Evolutionary conservation across 2,797 vertebrate genomes (phyloP).

Genomic region (Hyperoplus lanceolatus): DNA sequence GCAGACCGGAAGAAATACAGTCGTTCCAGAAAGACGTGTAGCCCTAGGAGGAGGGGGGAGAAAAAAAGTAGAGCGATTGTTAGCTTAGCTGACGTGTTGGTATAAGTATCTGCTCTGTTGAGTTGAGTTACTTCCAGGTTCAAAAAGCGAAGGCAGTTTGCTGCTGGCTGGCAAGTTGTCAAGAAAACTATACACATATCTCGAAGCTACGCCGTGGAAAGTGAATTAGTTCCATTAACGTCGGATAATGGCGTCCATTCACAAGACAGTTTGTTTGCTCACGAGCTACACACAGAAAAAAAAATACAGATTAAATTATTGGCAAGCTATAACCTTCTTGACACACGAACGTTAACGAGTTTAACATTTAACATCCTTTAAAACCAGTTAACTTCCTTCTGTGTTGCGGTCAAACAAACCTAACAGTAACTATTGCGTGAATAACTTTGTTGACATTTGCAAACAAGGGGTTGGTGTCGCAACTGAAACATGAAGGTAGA

Average conservation of each 20-base stretch:
- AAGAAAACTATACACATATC: slow-evolving; percentile 27
- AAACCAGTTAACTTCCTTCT: not conserved
- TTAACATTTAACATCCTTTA: not conserved
- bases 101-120: not conserved
- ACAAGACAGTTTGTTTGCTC: not conserved
- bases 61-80: slow-evolving; percentile 6
- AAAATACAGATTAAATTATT: not conserved
- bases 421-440: not conserved
- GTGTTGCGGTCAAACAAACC: too few species aligned
- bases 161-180: slow-evolving; percentile 34
- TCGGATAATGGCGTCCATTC: not conserved
- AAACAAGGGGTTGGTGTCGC: slow-evolving; percentile 17
- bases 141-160: not conserved
- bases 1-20: slow-evolving; percentile 97
- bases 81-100: slow-evolving; percentile 76
- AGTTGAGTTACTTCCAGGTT: slow-evolving; percentile 19
- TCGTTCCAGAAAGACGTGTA: slow-evolving; percentile 99
- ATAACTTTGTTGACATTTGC: slow-evolving; percentile 44
- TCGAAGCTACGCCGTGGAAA: not conserved
- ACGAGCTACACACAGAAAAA: not conserved
- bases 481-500: slow-evolving; percentile 43
- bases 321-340: not conserved
- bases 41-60: slow-evolving; percentile 82
- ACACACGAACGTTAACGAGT: not conserved
- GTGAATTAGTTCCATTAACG: not conserved